phyloP scores from a whole-genome alignment of 2,113 vertebrate species.

The Plecotus auritus region DNA sequence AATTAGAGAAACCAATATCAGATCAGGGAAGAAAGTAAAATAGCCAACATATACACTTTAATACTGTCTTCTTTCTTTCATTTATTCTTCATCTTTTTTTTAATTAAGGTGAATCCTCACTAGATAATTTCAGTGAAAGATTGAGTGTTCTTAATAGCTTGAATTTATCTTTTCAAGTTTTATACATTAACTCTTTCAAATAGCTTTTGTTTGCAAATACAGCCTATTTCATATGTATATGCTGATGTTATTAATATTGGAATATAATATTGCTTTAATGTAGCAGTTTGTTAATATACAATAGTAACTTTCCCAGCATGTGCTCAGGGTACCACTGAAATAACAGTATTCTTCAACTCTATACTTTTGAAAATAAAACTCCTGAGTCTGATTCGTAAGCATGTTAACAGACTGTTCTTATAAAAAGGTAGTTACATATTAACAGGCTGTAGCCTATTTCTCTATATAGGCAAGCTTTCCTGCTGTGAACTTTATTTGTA shows the following conservation, averaged over 20 bases:
- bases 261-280: conserved; percentile 53
- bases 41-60: conserved; percentile 54
- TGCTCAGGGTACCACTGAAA: background rate
- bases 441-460: conserved; percentile 73
- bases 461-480: conserved; percentile 48
- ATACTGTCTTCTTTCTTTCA: conserved; percentile 31
- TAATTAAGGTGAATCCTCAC: conserved; percentile 43
- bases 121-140: conserved; percentile 56
- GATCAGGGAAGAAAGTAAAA: conserved; percentile 52
- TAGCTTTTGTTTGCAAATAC: conserved; percentile 34
- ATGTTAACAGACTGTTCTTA: conserved; percentile 64
- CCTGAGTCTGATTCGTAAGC: conserved; percentile 46
- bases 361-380: conserved; percentile 30
- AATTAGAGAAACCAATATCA: conserved; percentile 42
- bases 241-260: conserved; percentile 62
- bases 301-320: conserved; percentile 17
- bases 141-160: conserved; percentile 38
- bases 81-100: background rate
- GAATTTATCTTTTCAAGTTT: conserved; percentile 68
- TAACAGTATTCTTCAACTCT: conserved; percentile 49
- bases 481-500: conserved; percentile 67
- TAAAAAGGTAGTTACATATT: conserved; percentile 76
- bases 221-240: conserved; percentile 48
- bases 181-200: conserved; percentile 19
- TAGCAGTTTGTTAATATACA: conserved; percentile 23